Evolutionary conservation across 2,797 vertebrate genomes (phyloP).

Genomic region (Xenopus petersii): DNA sequence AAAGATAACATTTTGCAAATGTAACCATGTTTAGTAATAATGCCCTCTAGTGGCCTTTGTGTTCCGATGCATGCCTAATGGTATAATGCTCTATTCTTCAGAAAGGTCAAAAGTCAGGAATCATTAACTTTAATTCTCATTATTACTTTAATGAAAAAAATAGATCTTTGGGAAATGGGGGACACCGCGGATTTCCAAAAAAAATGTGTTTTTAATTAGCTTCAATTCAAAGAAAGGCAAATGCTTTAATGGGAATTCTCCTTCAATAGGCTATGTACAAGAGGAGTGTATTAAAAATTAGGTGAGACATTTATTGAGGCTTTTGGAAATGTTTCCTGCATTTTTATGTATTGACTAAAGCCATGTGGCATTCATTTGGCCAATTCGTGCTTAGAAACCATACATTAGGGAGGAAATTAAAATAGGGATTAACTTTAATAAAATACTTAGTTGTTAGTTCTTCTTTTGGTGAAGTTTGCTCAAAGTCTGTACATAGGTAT

Average conservation of each 20-base stretch:
- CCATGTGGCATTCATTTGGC: constrained; percentile 29
- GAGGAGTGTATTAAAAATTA: constrained; percentile 18
- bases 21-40: too few species aligned
- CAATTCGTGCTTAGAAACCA: constrained; percentile 3
- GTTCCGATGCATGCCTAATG: not conserved
- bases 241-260: not conserved
- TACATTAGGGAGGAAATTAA: too few species aligned
- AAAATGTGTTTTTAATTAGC: constrained; percentile 18
- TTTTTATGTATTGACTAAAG: too few species aligned
- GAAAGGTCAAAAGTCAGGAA: constrained; percentile 16
- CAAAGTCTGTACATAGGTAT: too few species aligned
- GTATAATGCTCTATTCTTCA: not conserved
- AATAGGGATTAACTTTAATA: too few species aligned
- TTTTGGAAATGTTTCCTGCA: constrained; percentile 15
- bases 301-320: constrained; percentile 29
- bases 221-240: constrained; percentile 8
- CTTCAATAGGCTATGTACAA: not conserved
- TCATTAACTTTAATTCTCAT: constrained; percentile 18
- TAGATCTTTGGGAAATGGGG: not conserved
- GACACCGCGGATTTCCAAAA: constrained; percentile 6
- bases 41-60: too few species aligned
- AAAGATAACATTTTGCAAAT: too few species aligned
- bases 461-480: too few species aligned
- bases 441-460: too few species aligned
- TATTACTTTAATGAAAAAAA: constrained; percentile 8